Evolutionary conservation across 2,888 invertebrate genomes (phyloP).

Genomic region (Trissonchulus sp.): DNA sequence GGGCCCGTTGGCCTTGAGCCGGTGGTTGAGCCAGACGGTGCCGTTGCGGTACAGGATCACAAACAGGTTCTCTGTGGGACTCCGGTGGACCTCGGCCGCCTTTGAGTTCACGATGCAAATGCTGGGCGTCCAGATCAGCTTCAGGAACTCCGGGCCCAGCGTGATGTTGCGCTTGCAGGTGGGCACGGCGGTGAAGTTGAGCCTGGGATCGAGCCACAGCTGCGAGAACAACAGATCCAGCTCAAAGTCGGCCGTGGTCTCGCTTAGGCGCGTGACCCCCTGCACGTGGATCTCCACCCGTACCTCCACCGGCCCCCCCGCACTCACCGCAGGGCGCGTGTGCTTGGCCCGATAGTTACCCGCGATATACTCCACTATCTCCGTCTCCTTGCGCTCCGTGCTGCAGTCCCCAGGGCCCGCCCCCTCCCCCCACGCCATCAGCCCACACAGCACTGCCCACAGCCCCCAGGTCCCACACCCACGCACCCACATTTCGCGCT

Average conservation of each 20-base stretch:
- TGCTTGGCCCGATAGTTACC: background rate
- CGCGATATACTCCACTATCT: background rate
- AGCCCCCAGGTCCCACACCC: too few relatives aligned
- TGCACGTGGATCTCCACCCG: conserved; percentile 33
- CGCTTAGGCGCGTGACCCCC: conserved; percentile 49
- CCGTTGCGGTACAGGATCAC: conserved; percentile 47
- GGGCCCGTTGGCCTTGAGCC: conserved; percentile 45
- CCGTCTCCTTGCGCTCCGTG: background rate
- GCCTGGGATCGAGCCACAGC: conserved; percentile 47
- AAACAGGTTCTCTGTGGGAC: conserved; percentile 49
- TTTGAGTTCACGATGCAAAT: conserved; percentile 50
- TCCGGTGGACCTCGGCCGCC: conserved; percentile 44
- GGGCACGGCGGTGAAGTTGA: conserved; percentile 39
- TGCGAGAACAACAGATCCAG: conserved; percentile 49
- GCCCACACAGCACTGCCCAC: too few relatives aligned
- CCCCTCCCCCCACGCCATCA: too few relatives aligned
- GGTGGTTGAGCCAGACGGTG: conserved; percentile 50
- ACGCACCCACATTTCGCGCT: too few relatives aligned
- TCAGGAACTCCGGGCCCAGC: conserved; percentile 45
- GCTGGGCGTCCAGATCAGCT: conserved; percentile 49
- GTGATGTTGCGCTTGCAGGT: conserved; percentile 47
- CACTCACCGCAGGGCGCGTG: background rate
- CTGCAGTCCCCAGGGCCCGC: too few relatives aligned
- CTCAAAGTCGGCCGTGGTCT: conserved; percentile 50
- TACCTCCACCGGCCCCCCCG: background rate